Percentiles rank a stretch among this genome's conserved stretches.
phyloP scores from a whole-genome alignment of 2,797 vertebrate species.

The Falco berigora region DNA sequence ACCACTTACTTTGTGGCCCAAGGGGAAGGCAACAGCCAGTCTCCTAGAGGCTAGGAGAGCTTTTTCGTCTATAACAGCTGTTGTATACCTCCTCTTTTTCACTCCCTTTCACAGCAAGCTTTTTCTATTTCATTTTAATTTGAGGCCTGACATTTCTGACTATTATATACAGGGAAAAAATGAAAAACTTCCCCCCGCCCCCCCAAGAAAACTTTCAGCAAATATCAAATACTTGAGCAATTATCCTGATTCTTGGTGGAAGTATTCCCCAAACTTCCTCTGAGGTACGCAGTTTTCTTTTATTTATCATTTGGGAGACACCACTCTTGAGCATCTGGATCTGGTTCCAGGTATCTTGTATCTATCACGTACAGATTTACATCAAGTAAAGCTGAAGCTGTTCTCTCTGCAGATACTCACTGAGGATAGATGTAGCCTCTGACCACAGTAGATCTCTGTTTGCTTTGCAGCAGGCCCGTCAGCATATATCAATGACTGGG shows the following conservation, averaged over 20 bases:
- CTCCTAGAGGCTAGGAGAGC: background rate
- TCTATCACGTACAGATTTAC: background rate
- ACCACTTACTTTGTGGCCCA: background rate
- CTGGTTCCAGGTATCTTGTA: background rate
- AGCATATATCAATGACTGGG: background rate
- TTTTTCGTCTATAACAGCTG: background rate
- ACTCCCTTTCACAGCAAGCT: background rate
- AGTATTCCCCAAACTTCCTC: background rate
- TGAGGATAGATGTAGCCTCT: background rate
- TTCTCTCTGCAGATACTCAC: background rate
- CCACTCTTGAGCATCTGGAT: background rate
- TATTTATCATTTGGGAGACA: background rate
- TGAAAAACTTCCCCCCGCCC: background rate
- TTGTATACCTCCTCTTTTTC: background rate
- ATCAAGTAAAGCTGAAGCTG: background rate
- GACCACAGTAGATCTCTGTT: background rate
- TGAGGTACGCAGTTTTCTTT: background rate
- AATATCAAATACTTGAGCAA: background rate
- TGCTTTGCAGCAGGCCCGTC: background rate
- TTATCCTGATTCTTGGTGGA: background rate
- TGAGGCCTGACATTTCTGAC: background rate
- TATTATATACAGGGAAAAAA: background rate
- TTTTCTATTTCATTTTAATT: background rate
- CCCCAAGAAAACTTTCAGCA: background rate
- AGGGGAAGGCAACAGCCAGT: background rate